phyloP scores from a whole-genome alignment of 2,888 invertebrate genomes.

The Siphlonurus alternatus region DNA sequence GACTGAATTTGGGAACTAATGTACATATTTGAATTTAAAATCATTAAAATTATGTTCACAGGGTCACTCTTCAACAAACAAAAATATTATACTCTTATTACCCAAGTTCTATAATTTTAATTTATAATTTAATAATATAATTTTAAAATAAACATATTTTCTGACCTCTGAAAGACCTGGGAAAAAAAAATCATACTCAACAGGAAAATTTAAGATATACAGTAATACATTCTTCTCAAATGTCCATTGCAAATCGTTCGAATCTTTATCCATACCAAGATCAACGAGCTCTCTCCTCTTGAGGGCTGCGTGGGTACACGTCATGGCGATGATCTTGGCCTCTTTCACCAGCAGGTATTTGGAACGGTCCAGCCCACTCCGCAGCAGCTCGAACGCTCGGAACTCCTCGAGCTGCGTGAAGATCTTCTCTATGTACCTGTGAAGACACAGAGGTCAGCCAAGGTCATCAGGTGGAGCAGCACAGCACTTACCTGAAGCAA shows the following conservation, averaged over 20 bases:
- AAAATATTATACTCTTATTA: neutral
- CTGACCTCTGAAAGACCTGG: too few relatives aligned
- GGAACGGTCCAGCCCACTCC: constrained; percentile 89
- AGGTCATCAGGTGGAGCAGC: neutral
- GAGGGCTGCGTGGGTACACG: constrained; percentile 97
- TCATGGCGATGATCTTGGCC: constrained; percentile 99
- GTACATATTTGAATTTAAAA: too few relatives aligned
- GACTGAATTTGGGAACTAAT: too few relatives aligned
- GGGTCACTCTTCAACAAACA: too few relatives aligned
- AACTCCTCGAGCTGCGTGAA: constrained; percentile 97
- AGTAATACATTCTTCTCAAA: too few relatives aligned
- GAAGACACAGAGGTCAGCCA: neutral
- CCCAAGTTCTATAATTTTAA: neutral
- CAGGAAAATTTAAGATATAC: too few relatives aligned
- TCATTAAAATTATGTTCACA: too few relatives aligned
- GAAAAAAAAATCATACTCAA: too few relatives aligned
- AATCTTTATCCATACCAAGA: constrained; percentile 47
- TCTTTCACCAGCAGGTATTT: constrained; percentile 95
- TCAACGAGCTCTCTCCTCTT: constrained; percentile 92
- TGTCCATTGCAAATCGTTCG: too few relatives aligned
- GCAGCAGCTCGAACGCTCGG: constrained; percentile 87
- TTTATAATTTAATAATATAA: neutral
- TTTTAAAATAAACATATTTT: constrained; percentile 3
- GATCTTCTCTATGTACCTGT: constrained; percentile 78
- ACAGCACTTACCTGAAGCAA: constrained; percentile 50